phyloP scores from a whole-genome alignment of 1,140 invertebrate genomes.

The Lordiphosa stackelbergi region DNA sequence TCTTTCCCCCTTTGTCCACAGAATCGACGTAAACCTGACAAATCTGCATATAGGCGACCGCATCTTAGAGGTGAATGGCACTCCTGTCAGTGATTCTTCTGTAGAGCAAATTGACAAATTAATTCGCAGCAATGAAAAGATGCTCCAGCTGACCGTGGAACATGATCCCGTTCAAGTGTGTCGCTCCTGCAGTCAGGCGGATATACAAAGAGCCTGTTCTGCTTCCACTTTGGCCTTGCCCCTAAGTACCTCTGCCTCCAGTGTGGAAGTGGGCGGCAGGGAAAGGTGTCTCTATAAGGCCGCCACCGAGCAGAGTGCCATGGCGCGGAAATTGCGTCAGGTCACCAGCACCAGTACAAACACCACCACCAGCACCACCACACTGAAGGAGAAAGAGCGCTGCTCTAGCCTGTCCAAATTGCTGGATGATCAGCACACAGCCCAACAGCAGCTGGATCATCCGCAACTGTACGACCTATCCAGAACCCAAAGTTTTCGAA shows the following conservation, averaged over 20 bases:
- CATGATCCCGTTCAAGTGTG: slow-evolving; percentile 88
- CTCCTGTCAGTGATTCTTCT: slow-evolving; percentile 86
- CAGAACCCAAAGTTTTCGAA: slow-evolving; percentile 91
- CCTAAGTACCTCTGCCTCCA: slow-evolving; percentile 67
- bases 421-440: slow-evolving; percentile 81
- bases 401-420: slow-evolving; percentile 91
- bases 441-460: slow-evolving; percentile 56
- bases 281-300: slow-evolving; percentile 45
- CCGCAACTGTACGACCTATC: slow-evolving; percentile 84
- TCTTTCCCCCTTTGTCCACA: slow-evolving; percentile 61
- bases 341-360: slow-evolving; percentile 5
- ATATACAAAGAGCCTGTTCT: slow-evolving; percentile 61
- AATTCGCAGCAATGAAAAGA: slow-evolving; percentile 84
- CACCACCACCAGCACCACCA: slow-evolving; percentile 9
- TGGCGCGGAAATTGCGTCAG: slow-evolving; percentile 51
- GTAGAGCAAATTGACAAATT: slow-evolving; percentile 87
- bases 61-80: slow-evolving; percentile 94
- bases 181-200: slow-evolving; percentile 71
- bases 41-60: slow-evolving; percentile 92
- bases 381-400: slow-evolving; percentile 84
- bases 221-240: slow-evolving; percentile 55
- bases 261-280: slow-evolving; percentile 60
- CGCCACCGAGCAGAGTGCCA: slow-evolving; percentile 32
- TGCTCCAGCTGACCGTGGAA: slow-evolving; percentile 88
- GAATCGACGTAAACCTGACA: slow-evolving; percentile 89